Evolutionary conservation across 2,113 vertebrate species (phyloP).

Genomic region (Lepisosteus oculatus): DNA sequence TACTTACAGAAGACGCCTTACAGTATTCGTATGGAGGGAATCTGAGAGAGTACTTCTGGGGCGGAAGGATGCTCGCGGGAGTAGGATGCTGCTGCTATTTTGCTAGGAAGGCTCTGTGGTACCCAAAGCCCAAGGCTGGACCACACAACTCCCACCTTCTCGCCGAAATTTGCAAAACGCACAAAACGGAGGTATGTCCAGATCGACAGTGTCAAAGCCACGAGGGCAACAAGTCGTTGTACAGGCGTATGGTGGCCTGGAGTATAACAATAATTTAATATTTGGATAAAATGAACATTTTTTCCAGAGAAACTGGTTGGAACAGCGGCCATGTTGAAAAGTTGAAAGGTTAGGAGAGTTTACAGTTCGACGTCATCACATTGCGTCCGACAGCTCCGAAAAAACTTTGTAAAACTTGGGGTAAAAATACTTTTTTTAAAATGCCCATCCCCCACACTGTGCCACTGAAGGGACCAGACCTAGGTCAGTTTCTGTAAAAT

Average conservation of each 20-base stretch:
- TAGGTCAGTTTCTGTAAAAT: too few relatives aligned
- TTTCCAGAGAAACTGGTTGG: neutral
- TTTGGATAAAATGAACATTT: conserved; percentile 10
- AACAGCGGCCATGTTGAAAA: conserved; percentile 9
- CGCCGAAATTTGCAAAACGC: neutral
- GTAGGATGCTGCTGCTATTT: neutral
- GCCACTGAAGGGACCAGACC: neutral
- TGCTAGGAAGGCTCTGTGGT: neutral
- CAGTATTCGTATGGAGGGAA: neutral
- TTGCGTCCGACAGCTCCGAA: neutral
- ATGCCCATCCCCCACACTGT: neutral
- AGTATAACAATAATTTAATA: neutral
- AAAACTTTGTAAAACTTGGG: neutral
- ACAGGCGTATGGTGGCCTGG: neutral
- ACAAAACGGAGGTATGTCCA: neutral
- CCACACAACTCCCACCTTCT: neutral
- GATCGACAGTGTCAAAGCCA: neutral
- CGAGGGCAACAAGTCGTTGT: neutral
- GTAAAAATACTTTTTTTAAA: neutral
- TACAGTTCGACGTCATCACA: conserved; percentile 23
- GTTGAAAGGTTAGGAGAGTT: neutral
- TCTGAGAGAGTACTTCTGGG: neutral
- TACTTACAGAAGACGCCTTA: too few relatives aligned
- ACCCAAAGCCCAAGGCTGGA: neutral
- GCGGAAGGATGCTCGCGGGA: neutral